These are phyloP conservation scores for Choristoneura fumiferana DNA, from an alignment of 1,140 invertebrate genomes.

Conservation along the genomic window DNA sequence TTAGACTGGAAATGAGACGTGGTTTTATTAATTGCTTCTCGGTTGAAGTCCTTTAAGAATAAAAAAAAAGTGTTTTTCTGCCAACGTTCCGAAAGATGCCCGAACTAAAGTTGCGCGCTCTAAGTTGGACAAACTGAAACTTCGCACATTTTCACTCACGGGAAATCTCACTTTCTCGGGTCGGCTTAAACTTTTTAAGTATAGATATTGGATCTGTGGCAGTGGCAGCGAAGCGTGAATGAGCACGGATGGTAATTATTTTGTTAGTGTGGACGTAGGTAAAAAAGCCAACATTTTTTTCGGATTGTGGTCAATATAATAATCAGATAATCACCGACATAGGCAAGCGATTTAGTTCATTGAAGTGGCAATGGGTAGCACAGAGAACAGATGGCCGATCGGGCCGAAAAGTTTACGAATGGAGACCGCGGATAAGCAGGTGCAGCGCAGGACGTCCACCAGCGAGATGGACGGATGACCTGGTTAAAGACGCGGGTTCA, in stretches of 20 bases:
- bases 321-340: neutral
- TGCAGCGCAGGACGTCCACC: no score
- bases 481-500: no score
- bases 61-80: no score
- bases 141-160: conserved; percentile 57
- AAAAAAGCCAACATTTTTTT: neutral
- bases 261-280: neutral
- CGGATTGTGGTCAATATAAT: neutral
- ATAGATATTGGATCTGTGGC: conserved; percentile 5
- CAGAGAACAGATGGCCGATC: no score
- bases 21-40: no score
- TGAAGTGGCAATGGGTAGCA: no score
- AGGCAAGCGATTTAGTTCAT: no score
- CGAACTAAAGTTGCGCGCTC: conserved; percentile 53
- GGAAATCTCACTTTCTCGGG: conserved; percentile 8
- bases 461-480: no score
- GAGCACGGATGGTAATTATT: neutral
- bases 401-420: no score
- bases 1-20: no score
- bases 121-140: conserved; percentile 52
- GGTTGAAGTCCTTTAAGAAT: no score
- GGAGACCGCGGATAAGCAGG: no score
- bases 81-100: conserved; percentile 27
- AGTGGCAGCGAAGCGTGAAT: neutral
- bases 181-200: neutral